Percentiles rank a stretch among this genome's conserved stretches.
phyloP scores from a whole-genome alignment of 2,797 vertebrate species.

The Steatocranus sp. region DNA sequence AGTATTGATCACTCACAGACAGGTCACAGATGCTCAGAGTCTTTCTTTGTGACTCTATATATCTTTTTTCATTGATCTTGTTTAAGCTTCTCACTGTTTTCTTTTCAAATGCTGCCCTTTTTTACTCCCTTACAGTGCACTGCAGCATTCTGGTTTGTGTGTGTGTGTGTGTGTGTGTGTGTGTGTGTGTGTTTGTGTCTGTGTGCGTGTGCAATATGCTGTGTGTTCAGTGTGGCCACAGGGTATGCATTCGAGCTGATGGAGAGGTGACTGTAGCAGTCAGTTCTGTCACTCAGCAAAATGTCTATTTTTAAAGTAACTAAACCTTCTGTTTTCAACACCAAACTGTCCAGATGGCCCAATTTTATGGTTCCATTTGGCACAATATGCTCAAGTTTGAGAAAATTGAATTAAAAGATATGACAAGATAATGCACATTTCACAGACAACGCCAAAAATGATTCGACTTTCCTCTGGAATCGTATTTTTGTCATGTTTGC shows the following conservation, averaged over 20 bases:
- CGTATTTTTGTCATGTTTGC: neutral
- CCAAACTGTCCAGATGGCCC: neutral
- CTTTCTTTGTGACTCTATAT: neutral
- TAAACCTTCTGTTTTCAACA: neutral
- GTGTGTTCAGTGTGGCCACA: neutral
- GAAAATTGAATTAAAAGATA: neutral
- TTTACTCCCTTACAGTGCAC: neutral
- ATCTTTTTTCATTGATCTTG: neutral
- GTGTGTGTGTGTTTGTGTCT: too few relatives aligned
- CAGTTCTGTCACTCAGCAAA: slow-evolving; percentile 32
- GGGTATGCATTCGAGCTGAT: neutral
- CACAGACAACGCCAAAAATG: neutral
- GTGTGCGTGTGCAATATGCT: neutral
- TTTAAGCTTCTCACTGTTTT: neutral
- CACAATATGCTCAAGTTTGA: neutral
- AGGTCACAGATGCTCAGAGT: slow-evolving; percentile 25
- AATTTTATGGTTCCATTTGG: neutral
- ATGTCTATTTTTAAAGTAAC: slow-evolving; percentile 38
- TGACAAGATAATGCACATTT: neutral
- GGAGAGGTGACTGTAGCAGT: neutral
- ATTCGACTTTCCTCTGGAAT: neutral
- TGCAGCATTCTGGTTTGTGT: slow-evolving; percentile 14
- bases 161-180: neutral
- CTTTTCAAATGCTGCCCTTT: neutral
- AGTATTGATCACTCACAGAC: slow-evolving; percentile 43